These are phyloP conservation scores for Meleagris gallopavo DNA, from an alignment of 2,113 vertebrate genomes.

Conservation along the genomic window DNA sequence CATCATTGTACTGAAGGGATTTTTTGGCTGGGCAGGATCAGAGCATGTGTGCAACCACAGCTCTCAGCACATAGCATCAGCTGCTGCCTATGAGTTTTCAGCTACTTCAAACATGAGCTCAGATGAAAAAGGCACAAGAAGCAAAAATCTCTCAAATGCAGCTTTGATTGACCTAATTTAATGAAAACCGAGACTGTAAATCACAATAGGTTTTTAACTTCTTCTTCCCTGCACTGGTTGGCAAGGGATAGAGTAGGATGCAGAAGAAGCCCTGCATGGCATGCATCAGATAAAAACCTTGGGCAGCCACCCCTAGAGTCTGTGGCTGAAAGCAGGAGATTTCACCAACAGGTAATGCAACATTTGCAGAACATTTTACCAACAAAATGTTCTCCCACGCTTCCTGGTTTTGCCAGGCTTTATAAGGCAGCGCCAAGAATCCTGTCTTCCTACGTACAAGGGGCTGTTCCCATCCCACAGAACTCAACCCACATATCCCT, in stretches of 20 bases:
- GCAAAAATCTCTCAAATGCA: background rate
- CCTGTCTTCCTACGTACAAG: background rate
- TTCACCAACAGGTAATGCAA: constrained; percentile 26
- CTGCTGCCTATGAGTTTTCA: background rate
- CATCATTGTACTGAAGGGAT: background rate
- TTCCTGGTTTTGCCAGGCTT: background rate
- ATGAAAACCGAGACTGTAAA: background rate
- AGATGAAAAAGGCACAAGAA: background rate
- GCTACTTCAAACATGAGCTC: background rate
- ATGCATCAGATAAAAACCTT: background rate
- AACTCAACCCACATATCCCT: background rate
- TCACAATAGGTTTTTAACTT: background rate
- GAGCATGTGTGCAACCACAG: background rate
- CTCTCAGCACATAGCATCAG: background rate
- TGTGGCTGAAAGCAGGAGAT: constrained; percentile 1
- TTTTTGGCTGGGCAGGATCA: background rate
- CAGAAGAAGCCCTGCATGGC: background rate
- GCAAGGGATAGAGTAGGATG: background rate
- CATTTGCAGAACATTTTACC: constrained; percentile 13
- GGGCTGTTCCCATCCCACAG: background rate
- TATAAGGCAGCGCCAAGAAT: background rate
- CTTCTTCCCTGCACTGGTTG: background rate
- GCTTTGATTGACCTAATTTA: background rate
- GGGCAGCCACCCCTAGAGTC: background rate
- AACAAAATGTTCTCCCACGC: background rate